These are phyloP conservation scores for Lytechinus variegatus DNA, from an alignment of 35 echinoderm and acorn worm species.

Conservation along the genomic window DNA sequence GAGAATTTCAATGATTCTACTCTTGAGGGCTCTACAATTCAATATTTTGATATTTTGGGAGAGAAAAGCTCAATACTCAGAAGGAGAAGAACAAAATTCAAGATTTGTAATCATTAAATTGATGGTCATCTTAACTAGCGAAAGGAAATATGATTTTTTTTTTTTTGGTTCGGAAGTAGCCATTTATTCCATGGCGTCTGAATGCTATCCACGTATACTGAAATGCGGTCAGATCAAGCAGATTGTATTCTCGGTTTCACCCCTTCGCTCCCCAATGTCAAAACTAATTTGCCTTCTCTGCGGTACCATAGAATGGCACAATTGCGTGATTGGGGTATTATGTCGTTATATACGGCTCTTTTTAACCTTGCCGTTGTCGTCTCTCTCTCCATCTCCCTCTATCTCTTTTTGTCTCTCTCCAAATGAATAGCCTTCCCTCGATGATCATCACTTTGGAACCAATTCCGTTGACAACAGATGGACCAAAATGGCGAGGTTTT, in stretches of 20 bases:
- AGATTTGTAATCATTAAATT: neutral
- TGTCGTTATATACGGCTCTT: neutral
- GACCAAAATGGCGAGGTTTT: neutral
- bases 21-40: too few relatives aligned
- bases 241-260: neutral
- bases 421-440: neutral
- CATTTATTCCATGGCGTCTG: neutral
- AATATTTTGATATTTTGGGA: neutral
- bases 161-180: too few relatives aligned
- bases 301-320: neutral
- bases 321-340: conserved; percentile 34
- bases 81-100: neutral
- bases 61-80: neutral
- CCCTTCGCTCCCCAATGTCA: neutral
- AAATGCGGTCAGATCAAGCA: neutral
- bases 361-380: too few relatives aligned
- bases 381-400: neutral
- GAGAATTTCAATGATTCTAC: too few relatives aligned
- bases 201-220: neutral
- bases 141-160: neutral
- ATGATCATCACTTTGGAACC: neutral
- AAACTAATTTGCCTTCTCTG: conserved; percentile 29
- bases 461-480: neutral
- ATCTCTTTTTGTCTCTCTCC: neutral
- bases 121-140: neutral